phyloP scores from a whole-genome alignment of 2,113 vertebrate genomes.

The Rafetus swinhoei region DNA sequence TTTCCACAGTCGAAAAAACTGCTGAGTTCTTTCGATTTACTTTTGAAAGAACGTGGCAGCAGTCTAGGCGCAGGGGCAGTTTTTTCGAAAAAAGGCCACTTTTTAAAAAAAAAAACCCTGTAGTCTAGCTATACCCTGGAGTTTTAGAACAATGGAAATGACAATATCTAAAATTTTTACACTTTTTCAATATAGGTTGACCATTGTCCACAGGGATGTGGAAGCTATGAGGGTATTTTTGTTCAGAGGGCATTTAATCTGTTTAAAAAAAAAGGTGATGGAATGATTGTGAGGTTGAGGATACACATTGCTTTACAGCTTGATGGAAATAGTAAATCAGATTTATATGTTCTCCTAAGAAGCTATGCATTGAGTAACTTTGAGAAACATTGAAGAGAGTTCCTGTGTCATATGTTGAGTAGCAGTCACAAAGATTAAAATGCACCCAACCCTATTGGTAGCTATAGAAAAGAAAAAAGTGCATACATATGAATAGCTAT shows the following conservation, averaged over 20 bases:
- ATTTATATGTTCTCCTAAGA: neutral
- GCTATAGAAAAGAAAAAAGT: neutral
- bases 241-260: constrained; percentile 22
- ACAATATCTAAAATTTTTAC: constrained; percentile 30
- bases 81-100: too few species aligned
- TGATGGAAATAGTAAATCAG: neutral
- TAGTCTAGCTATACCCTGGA: neutral
- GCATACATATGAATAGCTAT: neutral
- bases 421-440: neutral
- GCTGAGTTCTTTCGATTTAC: too few species aligned
- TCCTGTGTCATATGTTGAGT: neutral
- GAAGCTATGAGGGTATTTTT: constrained; percentile 30
- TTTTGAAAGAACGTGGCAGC: too few species aligned
- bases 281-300: constrained; percentile 7
- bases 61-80: too few species aligned
- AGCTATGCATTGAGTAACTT: neutral
- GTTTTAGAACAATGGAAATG: constrained; percentile 29
- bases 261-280: constrained; percentile 1
- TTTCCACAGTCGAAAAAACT: too few species aligned
- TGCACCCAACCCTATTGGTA: neutral
- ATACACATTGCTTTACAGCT: constrained; percentile 11
- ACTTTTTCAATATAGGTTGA: neutral
- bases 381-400: neutral
- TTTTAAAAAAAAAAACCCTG: too few species aligned
- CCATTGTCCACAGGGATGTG: constrained; percentile 14